A percentile compares a stretch with the other conserved stretches of the same genome.
phyloP scores from a whole-genome alignment of 2,797 vertebrate genomes.

The Lycodopsis pacificus region DNA sequence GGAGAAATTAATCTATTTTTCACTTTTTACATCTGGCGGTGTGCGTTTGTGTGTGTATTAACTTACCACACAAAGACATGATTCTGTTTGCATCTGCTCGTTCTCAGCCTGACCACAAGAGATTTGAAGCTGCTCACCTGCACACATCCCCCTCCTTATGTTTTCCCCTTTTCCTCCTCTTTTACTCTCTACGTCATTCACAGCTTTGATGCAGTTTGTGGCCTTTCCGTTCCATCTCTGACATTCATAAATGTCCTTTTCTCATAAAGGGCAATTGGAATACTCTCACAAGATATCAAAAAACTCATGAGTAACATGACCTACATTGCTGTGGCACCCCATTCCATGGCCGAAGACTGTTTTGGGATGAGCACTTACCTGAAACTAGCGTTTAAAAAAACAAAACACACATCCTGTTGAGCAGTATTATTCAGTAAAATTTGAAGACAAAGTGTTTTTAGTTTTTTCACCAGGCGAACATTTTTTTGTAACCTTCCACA shows the following conservation, averaged over 20 bases:
- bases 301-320: constrained; percentile 32
- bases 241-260: constrained; percentile 11
- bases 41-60: not conserved
- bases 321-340: constrained; percentile 52
- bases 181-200: constrained; percentile 24
- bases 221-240: constrained; percentile 29
- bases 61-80: not conserved
- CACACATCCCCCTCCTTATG: not conserved
- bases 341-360: not conserved
- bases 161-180: not conserved
- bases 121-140: constrained; percentile 42
- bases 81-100: constrained; percentile 32
- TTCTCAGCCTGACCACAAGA: constrained; percentile 1
- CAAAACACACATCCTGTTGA: not conserved
- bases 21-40: constrained; percentile 20
- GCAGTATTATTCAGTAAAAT: not conserved
- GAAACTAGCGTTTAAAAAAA: not conserved
- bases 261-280: constrained; percentile 1
- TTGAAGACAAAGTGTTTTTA: not conserved
- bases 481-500: constrained; percentile 4
- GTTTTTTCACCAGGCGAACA: constrained; percentile 2
- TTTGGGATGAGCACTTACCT: not conserved
- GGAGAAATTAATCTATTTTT: constrained; percentile 16
- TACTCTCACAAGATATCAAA: not conserved
- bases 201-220: constrained; percentile 28